Base-by-base conservation (phyloP, 2,797 vertebrate species). In the Acrossocheilus wenchowensis region DNA sequence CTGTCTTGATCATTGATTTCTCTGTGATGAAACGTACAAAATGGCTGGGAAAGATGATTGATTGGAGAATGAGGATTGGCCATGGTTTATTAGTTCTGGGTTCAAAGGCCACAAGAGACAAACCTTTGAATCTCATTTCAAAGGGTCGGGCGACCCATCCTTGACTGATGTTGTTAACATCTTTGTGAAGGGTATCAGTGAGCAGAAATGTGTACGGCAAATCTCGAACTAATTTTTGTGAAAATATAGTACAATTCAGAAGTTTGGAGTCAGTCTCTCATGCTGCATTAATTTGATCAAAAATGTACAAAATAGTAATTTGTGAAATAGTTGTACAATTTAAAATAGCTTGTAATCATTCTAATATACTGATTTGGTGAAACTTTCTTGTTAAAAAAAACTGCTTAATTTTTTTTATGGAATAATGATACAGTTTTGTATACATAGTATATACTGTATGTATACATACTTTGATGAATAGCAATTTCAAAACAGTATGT, bases 71-170 rank as follows among this genome's bases (percentile, higher is more conserved):
- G 6, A 83, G 52, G 48, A 34, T 34, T 14, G 21, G 74, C 11
- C 15, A 48, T 78, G 84, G 26, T 89, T 87, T 87, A 80, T 83
- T 71, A 62, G 62, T 72, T 50, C 6, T 45, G 10, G 34, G 68
- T 84, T 87, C 48, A 83, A 72, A 86, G 84, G 74, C 43, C 74
- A 54, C 48, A 45, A 74, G 50, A 71, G 88, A 15, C 2, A 15
- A 75, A 73, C 52, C 50, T 54, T 62, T 75, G n/a, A 41, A 78
- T 82, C 45, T 71, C 7, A n/a, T 87, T 79, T 86, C 39, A 88
- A 86, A 86, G 86, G 15, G 60, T 9, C 1, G 39, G 19, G 7
- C 1, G 1, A 10, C 43, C 48, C 26, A 73, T 74, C 69, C 74
- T 19, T 66, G 62, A 48, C 77, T 79, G 8, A 73, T 80, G 81